A percentile compares a stretch with the other conserved stretches of the same genome.
phyloP scores from a whole-genome alignment of 2,797 vertebrate species.

The Nasua narica region DNA sequence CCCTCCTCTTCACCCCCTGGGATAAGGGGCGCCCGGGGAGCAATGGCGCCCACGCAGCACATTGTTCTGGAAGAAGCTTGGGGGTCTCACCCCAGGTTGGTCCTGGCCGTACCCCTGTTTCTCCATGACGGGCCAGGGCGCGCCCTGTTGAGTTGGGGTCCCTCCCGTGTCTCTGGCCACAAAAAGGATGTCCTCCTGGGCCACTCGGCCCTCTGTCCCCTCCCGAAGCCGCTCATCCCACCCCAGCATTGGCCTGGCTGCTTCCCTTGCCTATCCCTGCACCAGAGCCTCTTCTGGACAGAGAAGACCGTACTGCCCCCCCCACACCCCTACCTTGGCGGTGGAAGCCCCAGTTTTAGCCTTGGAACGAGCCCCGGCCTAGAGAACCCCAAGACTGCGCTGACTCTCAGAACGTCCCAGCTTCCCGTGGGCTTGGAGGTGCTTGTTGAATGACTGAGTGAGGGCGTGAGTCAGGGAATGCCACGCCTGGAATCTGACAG shows the following conservation, averaged over 20 bases:
- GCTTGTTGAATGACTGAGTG: background rate
- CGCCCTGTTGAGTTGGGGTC: fast-evolving
- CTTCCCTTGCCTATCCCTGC: background rate
- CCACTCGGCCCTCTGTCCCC: background rate
- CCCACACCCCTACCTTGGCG: fast-evolving
- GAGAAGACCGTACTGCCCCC: too few species aligned
- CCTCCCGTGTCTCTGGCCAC: background rate
- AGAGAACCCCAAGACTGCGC: background rate
- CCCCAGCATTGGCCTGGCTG: background rate
- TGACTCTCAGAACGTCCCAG: background rate
- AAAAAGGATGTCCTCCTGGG: background rate
- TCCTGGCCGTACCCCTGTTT: background rate
- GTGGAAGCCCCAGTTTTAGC: background rate
- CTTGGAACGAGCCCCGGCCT: background rate
- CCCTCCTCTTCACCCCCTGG: background rate
- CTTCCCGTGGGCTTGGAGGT: too few species aligned
- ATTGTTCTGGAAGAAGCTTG: background rate
- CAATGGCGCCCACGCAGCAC: fast-evolving
- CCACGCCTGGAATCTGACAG: background rate
- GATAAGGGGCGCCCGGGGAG: background rate
- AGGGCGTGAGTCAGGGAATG: background rate
- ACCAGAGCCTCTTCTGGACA: background rate
- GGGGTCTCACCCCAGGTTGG: background rate
- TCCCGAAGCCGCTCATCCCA: fast-evolving
- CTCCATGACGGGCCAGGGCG: background rate